These are phyloP conservation scores for Centropristis striata DNA, from an alignment of 2,113 vertebrate species.

Conservation along the genomic window DNA sequence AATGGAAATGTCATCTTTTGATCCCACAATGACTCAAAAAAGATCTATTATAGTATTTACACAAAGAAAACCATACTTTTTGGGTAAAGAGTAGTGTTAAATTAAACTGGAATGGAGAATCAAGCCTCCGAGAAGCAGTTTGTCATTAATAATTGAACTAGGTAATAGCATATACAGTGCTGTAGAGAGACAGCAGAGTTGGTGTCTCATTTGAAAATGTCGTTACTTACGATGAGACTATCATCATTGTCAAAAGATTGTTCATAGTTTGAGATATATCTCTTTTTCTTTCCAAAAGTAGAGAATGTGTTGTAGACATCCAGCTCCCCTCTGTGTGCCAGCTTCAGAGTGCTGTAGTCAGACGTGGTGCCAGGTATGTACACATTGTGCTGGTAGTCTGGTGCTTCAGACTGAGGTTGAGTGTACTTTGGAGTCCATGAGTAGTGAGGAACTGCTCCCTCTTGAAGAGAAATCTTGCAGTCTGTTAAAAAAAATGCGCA, in stretches of 20 bases:
- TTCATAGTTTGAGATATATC: slow-evolving; percentile 85
- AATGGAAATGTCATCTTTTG: neutral
- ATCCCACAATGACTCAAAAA: slow-evolving; percentile 6
- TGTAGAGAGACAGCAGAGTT: neutral
- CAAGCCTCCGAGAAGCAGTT: neutral
- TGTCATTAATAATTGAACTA: neutral
- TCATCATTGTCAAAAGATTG: slow-evolving; percentile 79
- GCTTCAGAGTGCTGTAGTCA: slow-evolving; percentile 84
- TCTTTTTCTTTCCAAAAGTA: slow-evolving; percentile 93
- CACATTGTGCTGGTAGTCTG: slow-evolving; percentile 92
- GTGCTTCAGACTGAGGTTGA: slow-evolving; percentile 79
- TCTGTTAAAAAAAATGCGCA: slow-evolving; percentile 78
- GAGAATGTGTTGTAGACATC: slow-evolving; percentile 92
- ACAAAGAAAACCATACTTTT: slow-evolving; percentile 20
- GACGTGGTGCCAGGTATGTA: slow-evolving; percentile 90
- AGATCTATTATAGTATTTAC: slow-evolving; percentile 35
- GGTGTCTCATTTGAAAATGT: slow-evolving; percentile 76
- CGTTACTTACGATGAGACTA: slow-evolving; percentile 82
- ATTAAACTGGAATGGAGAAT: neutral
- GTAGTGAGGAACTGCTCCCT: slow-evolving; percentile 71
- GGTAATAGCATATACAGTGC: neutral
- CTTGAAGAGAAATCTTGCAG: slow-evolving; percentile 85
- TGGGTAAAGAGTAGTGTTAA: neutral
- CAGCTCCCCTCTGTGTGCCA: slow-evolving; percentile 80
- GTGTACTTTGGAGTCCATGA: slow-evolving; percentile 87